Evolutionary conservation across 2,113 vertebrate genomes (phyloP), one percentile per base, ranked within the genome.

Genomic region (Cynoglossus semilaevis): DNA sequence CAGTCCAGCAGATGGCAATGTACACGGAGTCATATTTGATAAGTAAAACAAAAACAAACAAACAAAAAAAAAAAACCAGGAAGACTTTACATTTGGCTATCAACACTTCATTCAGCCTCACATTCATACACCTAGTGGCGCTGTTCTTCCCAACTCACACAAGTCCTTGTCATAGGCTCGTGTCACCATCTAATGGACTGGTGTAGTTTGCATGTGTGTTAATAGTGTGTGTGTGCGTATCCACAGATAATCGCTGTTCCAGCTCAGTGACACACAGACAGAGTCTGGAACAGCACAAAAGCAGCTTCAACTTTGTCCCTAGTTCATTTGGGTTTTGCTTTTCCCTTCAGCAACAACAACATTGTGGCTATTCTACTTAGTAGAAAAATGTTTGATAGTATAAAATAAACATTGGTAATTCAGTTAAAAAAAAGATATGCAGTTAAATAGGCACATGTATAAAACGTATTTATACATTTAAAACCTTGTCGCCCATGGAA

Each of bases 381-480:
- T 94, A 94, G 91, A 94, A 94, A 93, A 92, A 89, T 58, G 22
- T 29, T 82, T 77, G 79, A 87, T 73, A 81, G 58, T 85, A 83
- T 67, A 85, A 86, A 87, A 88, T 51, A 58, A 88, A 90, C 83
- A 82, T 88, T 82, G 76, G 56, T 80, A 84, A 89, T 74, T 80
- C 52, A 80, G 82, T 85, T 16, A 44, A 58, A 44, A 88, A 87
- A 66, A 89, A 88, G 80, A 85, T 81, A 88, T 86, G 89, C 86
- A 88, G 88, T 91, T 92, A 85, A 51, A 87, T 91, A 91, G 86
- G 89, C 85, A 90, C 86, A 82, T 92, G 92, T 90, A 94, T 93
- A 93, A 93, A 88, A 79, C 58, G 43, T 58, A 87, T 91, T 92
- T 91, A 92, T 93, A 94, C 90, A 90, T 85, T 90, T 88, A 83